Conservation (phyloP, 2,888 invertebrate genomes). For the Oxyscelio sp. region DNA sequence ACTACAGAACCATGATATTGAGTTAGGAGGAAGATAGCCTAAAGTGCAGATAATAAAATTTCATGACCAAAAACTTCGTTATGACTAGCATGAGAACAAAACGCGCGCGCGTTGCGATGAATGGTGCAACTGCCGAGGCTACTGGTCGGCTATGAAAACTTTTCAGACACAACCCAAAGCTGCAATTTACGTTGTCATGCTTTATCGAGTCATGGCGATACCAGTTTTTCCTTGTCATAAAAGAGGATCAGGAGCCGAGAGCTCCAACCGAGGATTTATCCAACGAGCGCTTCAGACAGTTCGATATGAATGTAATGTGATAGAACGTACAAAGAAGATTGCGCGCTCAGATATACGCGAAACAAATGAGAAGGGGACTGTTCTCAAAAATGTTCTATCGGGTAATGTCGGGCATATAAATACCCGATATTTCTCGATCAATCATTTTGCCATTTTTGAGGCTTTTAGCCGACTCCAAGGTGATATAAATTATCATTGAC, state of each 20-base stretch:
- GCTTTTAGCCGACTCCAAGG: conserved; percentile 18
- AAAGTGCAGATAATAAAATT: conserved; percentile 88
- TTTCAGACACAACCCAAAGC: conserved; percentile 82
- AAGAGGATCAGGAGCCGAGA: conserved; percentile 68
- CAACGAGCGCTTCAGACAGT: conserved; percentile 65
- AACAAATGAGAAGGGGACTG: conserved; percentile 59
- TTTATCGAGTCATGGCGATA: conserved; percentile 73
- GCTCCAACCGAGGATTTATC: conserved; percentile 64
- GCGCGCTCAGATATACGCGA: conserved; percentile 45
- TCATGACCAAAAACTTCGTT: conserved; percentile 87
- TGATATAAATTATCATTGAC: conserved; percentile 43
- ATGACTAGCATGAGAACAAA: conserved; percentile 82
- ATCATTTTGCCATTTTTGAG: conserved; percentile 32
- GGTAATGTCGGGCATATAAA: no score
- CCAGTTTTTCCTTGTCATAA: conserved; percentile 72
- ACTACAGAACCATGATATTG: conserved; percentile 86
- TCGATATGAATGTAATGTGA: conserved; percentile 73
- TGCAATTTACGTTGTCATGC: conserved; percentile 75
- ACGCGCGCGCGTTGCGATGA: conserved; percentile 69
- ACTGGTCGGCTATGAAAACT: conserved; percentile 84
- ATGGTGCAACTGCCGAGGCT: conserved; percentile 66
- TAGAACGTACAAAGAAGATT: conserved; percentile 69
- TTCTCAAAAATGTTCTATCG: conserved; percentile 40
- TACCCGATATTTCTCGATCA: conserved; percentile 43
- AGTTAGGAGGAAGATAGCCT: conserved; percentile 84